Evolutionary conservation across 1,140 invertebrate genomes (phyloP), one percentile per base, ranked within the genome.

Genomic region (Anthonomus grandis): DNA sequence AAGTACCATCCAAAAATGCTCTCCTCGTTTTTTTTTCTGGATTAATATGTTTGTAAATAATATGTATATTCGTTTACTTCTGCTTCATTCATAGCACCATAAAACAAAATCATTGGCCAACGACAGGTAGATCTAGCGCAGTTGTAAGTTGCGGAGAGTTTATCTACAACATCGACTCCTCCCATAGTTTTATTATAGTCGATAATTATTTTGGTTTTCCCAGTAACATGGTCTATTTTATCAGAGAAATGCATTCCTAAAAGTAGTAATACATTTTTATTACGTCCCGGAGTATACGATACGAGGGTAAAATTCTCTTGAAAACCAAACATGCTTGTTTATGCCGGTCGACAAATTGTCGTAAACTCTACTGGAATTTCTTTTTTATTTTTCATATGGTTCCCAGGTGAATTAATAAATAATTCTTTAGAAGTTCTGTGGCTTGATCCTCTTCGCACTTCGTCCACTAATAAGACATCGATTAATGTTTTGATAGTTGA

Each of bases 101-200:
- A 60, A 57, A 60, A 61, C 24, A 51, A 27, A 34, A 41, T 39
- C 46, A 51, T 57, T 19, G 59, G 54, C 51, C 58, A 60, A 9
- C 58, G 39, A 23, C 12, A 36, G n/a, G 44, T 61, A 38, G 34
- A 15, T 37, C 54, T 50, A 15, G 39, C 18, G 18, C 24, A 54
- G 50, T 39, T 46, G 39, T 59, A 59, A 34, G 34, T 49, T 15
- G 19, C 18, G 37, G 25, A 57, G n/a, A 51, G 23, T 39, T 60
- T 24, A 22, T 60, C 59, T 9, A 60, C 59, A n/a, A n/a, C 36
- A 46, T 60, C 46, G 3, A 57, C 53, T 50, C 59, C 59, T 18
- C 12, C 42, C 57, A 51, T 60, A 2, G 53, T 53, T n/a, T 51
- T 17, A 57, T 60, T 57, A 57, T 57, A 57, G 36, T 41, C 47